A percentile compares a stretch with the other conserved stretches of the same genome.
phyloP scores from a whole-genome alignment of 2,888 invertebrate genomes.

The Molanna angustata region DNA sequence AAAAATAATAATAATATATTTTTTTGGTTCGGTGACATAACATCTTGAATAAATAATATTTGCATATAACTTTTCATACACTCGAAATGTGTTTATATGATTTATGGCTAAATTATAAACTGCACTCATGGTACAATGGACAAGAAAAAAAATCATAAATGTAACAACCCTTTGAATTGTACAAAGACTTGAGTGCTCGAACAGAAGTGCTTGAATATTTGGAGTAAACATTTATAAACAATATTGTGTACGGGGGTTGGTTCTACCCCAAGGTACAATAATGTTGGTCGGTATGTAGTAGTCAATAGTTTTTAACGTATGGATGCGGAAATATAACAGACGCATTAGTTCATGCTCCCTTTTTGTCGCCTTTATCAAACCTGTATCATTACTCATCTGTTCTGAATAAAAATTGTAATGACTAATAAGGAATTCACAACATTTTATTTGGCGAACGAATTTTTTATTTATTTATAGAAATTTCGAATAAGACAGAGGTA shows the following conservation, averaged over 20 bases:
- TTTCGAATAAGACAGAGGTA: too few relatives aligned
- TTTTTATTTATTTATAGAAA: too few relatives aligned
- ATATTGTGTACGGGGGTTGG: constrained; percentile 17
- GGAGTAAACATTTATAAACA: constrained; percentile 32
- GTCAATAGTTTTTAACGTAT: constrained; percentile 32
- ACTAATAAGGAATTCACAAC: constrained; percentile 2
- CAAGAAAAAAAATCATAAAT: constrained; percentile 18
- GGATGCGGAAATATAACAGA: constrained; percentile 31
- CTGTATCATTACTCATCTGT: constrained; percentile 32
- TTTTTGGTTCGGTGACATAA: constrained; percentile 3
- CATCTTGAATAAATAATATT: constrained; percentile 6
- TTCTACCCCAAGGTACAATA: constrained; percentile 18
- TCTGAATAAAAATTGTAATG: constrained; percentile 23
- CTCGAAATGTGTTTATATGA: constrained; percentile 20
- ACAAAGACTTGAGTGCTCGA: constrained; percentile 12
- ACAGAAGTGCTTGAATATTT: constrained; percentile 21
- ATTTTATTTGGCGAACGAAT: neutral
- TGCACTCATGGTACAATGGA: constrained; percentile 18
- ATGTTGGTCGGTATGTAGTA: constrained; percentile 1
- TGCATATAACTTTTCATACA: constrained; percentile 17
- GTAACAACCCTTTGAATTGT: constrained; percentile 20
- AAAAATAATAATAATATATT: too few relatives aligned
- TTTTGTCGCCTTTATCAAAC: constrained; percentile 28
- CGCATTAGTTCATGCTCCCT: constrained; percentile 23
- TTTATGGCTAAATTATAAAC: constrained; percentile 31